Evolutionary conservation across 2,888 invertebrate species (phyloP).

Genomic region (Spodoptera picta): DNA sequence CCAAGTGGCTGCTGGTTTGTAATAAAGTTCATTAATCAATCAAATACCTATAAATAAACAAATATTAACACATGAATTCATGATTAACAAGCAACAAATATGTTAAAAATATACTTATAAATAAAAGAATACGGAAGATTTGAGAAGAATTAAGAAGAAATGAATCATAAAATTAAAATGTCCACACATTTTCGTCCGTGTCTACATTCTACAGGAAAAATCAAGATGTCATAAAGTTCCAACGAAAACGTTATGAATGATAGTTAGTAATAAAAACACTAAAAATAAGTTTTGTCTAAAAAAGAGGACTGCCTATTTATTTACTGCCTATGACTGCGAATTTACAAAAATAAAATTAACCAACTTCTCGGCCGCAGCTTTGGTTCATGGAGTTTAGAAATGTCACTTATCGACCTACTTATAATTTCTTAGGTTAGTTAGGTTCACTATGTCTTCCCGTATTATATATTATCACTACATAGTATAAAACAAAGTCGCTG

Average conservation of each 20-base stretch:
- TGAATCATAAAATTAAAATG: slow-evolving; percentile 16
- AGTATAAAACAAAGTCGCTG: too few relatives aligned
- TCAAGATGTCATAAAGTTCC: slow-evolving; percentile 6
- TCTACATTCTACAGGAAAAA: slow-evolving; percentile 1
- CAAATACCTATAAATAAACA: too few relatives aligned
- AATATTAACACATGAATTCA: neutral
- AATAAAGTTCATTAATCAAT: too few relatives aligned
- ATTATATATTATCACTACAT: too few relatives aligned
- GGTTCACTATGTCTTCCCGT: too few relatives aligned
- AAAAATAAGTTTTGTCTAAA: neutral
- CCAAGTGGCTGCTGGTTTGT: too few relatives aligned
- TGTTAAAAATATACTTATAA: neutral
- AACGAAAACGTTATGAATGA: slow-evolving; percentile 7
- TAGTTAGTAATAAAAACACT: slow-evolving; percentile 1
- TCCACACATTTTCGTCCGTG: slow-evolving; percentile 3
- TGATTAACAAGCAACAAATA: neutral
- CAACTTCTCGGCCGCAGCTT: too few relatives aligned
- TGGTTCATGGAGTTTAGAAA: too few relatives aligned
- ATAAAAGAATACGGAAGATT: slow-evolving; percentile 14
- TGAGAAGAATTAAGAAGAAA: slow-evolving; percentile 10
- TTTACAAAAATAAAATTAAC: too few relatives aligned
- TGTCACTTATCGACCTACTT: too few relatives aligned
- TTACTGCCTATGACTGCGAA: too few relatives aligned
- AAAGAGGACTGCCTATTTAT: neutral
- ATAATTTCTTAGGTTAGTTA: too few relatives aligned